phyloP scores from a whole-genome alignment of 2,797 vertebrate species.

The Liparis tanakae region DNA sequence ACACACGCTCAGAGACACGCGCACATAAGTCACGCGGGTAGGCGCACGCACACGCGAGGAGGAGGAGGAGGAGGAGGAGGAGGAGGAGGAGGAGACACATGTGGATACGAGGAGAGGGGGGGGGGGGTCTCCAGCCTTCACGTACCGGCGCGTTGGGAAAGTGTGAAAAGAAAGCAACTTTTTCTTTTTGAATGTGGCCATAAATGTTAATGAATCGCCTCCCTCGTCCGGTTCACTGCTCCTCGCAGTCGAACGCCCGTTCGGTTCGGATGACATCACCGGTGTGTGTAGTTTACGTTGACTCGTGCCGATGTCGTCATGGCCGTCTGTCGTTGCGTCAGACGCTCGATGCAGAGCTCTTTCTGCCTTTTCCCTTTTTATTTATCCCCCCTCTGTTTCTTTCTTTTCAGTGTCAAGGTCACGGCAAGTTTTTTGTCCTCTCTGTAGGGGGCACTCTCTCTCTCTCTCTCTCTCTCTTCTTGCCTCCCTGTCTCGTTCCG shows the following conservation, averaged over 20 bases:
- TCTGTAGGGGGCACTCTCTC: constrained; percentile 76
- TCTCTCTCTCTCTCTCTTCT: constrained; percentile 64
- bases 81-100: constrained; percentile 43
- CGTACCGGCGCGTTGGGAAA: constrained; percentile 4
- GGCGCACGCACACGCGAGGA: constrained; percentile 37
- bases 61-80: too few species aligned
- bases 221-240: background rate
- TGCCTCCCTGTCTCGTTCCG: constrained; percentile 14
- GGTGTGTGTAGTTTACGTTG: background rate
- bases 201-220: background rate
- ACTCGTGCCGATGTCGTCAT: constrained; percentile 25
- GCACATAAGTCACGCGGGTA: constrained; percentile 57
- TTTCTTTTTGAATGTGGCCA: constrained; percentile 3
- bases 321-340: constrained; percentile 40
- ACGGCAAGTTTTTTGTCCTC: constrained; percentile 45
- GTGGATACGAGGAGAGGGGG: constrained; percentile 19
- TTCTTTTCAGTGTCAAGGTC: constrained; percentile 39
- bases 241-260: background rate
- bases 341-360: constrained; percentile 16
- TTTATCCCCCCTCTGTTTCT: constrained; percentile 28
- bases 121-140: too few species aligned
- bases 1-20: constrained; percentile 54
- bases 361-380: constrained; percentile 17
- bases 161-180: background rate
- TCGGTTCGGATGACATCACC: background rate